Conservation (phyloP, 2,888 invertebrate genomes). For the Noctua pronuba region DNA sequence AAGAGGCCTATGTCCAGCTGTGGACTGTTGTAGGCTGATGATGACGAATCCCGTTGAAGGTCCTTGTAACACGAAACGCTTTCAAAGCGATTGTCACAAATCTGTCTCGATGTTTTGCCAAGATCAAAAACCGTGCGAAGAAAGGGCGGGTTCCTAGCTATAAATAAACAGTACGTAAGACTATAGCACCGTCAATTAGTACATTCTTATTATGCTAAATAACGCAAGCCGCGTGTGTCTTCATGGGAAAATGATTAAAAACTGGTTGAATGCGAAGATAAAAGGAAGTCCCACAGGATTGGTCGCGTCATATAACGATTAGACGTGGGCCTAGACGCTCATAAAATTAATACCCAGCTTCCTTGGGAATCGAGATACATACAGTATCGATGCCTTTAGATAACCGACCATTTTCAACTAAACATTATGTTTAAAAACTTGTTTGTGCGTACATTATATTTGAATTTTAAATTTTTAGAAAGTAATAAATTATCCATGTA, state of each 20-base stretch:
- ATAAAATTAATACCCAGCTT: conserved; percentile 63
- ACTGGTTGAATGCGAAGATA: conserved; percentile 42
- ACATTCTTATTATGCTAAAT: conserved; percentile 38
- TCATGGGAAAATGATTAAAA: conserved; percentile 64
- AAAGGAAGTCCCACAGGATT: conserved; percentile 64
- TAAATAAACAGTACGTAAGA: not conserved
- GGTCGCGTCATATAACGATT: conserved; percentile 61
- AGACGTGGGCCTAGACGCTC: conserved; percentile 38
- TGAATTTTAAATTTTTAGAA: conserved; percentile 8
- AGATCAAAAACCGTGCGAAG: not conserved
- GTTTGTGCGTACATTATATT: conserved; percentile 10
- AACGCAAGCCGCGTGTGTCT: conserved; percentile 36
- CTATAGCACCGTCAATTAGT: conserved; percentile 16
- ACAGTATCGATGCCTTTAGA: conserved; percentile 18
- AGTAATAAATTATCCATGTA: not conserved
- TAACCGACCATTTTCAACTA: conserved; percentile 4
- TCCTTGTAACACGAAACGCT: not conserved
- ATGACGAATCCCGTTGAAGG: not conserved
- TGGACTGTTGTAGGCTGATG: too few relatives aligned
- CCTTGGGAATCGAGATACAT: conserved; percentile 57
- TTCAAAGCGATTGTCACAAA: not conserved
- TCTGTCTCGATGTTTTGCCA: not conserved
- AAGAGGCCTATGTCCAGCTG: too few relatives aligned
- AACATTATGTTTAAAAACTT: conserved; percentile 29
- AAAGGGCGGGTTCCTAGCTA: not conserved